Evolutionary conservation across 2,797 vertebrate species (phyloP).

Genomic region (Agapornis canus): DNA sequence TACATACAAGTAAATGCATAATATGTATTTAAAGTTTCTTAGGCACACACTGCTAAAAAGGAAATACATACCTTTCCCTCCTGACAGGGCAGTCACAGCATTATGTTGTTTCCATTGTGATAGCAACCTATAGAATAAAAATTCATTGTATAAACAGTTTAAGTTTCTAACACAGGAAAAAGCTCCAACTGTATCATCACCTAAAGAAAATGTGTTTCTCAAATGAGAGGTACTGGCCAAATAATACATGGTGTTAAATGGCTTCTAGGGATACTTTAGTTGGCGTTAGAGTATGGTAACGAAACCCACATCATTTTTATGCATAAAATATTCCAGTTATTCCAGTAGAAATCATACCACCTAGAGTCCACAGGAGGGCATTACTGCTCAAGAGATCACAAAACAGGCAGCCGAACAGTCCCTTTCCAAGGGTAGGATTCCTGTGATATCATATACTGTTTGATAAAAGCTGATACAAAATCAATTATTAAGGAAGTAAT

Average conservation of each 20-base stretch:
- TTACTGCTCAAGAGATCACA: slow-evolving; percentile 57
- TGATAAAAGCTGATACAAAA: not conserved
- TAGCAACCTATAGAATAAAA: not conserved
- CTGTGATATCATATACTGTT: not conserved
- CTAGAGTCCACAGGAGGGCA: slow-evolving; percentile 74
- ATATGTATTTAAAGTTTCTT: not conserved
- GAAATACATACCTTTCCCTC: not conserved
- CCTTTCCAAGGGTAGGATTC: not conserved
- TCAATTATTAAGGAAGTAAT: not conserved
- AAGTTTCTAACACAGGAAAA: not conserved
- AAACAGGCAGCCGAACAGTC: not conserved
- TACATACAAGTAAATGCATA: not conserved
- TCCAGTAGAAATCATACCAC: not conserved
- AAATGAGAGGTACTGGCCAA: not conserved
- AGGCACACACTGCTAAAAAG: not conserved
- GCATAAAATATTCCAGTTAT: not conserved
- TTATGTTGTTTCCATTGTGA: not conserved
- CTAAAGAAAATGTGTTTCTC: not conserved
- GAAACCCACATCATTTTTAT: not conserved
- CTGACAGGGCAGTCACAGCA: not conserved
- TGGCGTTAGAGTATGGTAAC: not conserved
- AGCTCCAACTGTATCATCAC: not conserved
- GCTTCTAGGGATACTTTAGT: not conserved
- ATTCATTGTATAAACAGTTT: not conserved
- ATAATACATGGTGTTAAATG: not conserved